A percentile compares a stretch with the other conserved stretches of the same genome.
These are phyloP conservation scores for Lordiphosa mommai DNA, from an alignment of 1,140 invertebrate genomes.

Conservation along the genomic window DNA sequence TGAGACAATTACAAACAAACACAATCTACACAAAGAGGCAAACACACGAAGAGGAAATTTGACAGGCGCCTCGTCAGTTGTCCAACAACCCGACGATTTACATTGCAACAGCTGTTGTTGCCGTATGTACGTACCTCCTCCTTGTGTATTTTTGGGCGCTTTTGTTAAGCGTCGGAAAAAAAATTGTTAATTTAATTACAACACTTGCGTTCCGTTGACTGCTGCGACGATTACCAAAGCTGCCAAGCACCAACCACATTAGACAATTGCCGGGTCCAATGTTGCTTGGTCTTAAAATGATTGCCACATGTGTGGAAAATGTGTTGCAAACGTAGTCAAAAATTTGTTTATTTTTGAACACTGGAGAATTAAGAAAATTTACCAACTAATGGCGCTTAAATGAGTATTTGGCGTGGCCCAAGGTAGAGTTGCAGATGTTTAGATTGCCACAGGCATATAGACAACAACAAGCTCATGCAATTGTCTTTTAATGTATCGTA, in stretches of 20 bases:
- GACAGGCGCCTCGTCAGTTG: conserved; percentile 37
- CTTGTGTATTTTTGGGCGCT: conserved; percentile 39
- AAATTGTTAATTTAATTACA: conserved; percentile 76
- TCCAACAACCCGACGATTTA: conserved; percentile 51
- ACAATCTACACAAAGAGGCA: conserved; percentile 10
- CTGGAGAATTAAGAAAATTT: conserved; percentile 30
- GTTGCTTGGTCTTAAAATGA: conserved; percentile 27
- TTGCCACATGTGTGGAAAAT: conserved; percentile 65
- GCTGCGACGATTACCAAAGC: conserved; percentile 72
- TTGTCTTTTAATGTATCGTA: conserved; percentile 52
- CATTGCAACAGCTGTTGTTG: conserved; percentile 54
- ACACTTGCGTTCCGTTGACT: conserved; percentile 70
- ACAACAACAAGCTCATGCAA: conserved; percentile 27
- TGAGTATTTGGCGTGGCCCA: conserved; percentile 30
- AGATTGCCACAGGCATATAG: conserved; percentile 32
- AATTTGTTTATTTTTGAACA: conserved; percentile 17
- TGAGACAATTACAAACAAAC: conserved; percentile 37
- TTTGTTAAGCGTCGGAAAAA: conserved; percentile 49
- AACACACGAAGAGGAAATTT: conserved; percentile 38
- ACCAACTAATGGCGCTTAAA: conserved; percentile 50
- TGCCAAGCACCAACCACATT: conserved; percentile 53
- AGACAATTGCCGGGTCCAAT: conserved; percentile 55
- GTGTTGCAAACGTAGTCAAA: conserved; percentile 50
- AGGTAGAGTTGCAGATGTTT: conserved; percentile 33
- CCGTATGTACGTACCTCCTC: conserved; percentile 38